These are phyloP conservation scores for Chaenogobius annularis DNA, from an alignment of 2,113 vertebrate species.

Conservation along the genomic window DNA sequence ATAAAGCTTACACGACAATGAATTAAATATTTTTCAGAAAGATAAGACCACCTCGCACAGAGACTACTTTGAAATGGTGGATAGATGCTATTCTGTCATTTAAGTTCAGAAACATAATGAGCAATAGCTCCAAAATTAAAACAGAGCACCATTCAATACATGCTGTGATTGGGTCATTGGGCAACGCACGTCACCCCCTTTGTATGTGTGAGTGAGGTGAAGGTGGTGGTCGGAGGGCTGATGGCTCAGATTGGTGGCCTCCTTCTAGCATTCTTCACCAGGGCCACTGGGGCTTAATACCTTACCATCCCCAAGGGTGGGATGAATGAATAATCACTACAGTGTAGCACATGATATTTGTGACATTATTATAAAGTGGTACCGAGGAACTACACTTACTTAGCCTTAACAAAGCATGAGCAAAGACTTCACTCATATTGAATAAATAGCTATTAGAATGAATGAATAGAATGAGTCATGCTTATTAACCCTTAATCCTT, in stretches of 20 bases:
- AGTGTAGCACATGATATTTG: not conserved
- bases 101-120: conserved; percentile 28
- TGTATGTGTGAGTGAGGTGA: not conserved
- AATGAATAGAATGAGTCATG: too few species aligned
- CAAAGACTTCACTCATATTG: too few species aligned
- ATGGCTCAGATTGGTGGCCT: not conserved
- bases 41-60: conserved; percentile 45
- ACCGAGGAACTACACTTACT: too few species aligned
- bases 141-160: not conserved
- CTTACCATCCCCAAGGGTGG: not conserved
- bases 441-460: too few species aligned
- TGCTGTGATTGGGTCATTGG: not conserved
- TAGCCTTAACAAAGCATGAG: too few species aligned
- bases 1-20: conserved; percentile 58
- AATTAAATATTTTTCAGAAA: conserved; percentile 57
- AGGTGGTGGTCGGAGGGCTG: not conserved
- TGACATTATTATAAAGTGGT: too few species aligned
- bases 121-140: conserved; percentile 12
- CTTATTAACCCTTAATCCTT: too few species aligned
- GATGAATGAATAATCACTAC: not conserved
- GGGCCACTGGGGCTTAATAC: not conserved
- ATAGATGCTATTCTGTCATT: conserved; percentile 31
- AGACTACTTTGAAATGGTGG: conserved; percentile 9
- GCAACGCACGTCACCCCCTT: not conserved
- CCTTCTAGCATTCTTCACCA: not conserved